Evolutionary conservation across 2,888 invertebrate genomes (phyloP).

Genomic region (Scaptomyza cyrtandrae): DNA sequence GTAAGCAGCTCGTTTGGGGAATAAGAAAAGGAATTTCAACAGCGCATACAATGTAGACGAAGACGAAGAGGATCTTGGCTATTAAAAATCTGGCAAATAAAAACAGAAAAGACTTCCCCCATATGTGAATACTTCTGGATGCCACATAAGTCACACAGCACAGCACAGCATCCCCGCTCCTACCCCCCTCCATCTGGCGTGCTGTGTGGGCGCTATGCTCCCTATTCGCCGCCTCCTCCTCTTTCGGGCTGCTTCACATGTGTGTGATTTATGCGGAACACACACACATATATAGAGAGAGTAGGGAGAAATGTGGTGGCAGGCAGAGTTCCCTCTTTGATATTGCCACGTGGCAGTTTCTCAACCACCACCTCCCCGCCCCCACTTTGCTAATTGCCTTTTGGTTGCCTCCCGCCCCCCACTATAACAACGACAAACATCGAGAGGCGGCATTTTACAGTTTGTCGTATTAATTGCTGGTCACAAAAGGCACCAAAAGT

Average conservation of each 20-base stretch:
- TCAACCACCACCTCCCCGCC: not conserved
- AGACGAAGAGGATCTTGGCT: conserved; percentile 46
- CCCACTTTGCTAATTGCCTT: conserved; percentile 68
- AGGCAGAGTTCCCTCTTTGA: conserved; percentile 61
- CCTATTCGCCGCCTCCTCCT: not conserved
- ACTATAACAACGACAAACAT: conserved; percentile 12
- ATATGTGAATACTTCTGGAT: conserved; percentile 44
- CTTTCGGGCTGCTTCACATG: conserved; percentile 14
- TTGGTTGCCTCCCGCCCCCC: conserved; percentile 31
- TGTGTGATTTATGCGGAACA: conserved; percentile 75
- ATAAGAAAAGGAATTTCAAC: conserved; percentile 68
- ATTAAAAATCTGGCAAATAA: conserved; percentile 75
- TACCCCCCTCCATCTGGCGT: conserved; percentile 4
- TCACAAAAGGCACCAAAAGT: conserved; percentile 1
- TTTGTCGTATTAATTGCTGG: conserved; percentile 80
- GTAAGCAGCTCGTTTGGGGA: not conserved
- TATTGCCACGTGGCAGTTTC: conserved; percentile 50
- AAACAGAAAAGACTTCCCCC: conserved; percentile 30
- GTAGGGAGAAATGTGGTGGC: conserved; percentile 39
- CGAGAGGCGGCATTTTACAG: conserved; percentile 66
- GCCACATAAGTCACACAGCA: conserved; percentile 68
- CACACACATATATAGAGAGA: not conserved
- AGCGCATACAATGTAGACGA: conserved; percentile 71
- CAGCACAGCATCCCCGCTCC: not conserved
- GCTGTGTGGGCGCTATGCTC: conserved; percentile 63